phyloP scores from a whole-genome alignment of 2,797 vertebrate genomes.

The Ctenosaura bakeri region DNA sequence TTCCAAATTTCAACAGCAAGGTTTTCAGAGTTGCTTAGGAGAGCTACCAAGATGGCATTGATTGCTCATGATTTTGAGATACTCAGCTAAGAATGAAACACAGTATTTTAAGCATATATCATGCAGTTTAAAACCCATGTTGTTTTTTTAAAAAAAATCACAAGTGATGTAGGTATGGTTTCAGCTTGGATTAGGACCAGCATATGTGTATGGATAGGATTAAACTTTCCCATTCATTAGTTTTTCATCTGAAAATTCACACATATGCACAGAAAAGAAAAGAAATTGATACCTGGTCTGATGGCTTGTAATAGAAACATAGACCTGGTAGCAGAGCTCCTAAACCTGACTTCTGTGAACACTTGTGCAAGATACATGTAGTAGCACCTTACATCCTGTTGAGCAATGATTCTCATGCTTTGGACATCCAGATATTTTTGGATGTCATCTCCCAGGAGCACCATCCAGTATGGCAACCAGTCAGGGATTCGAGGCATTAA shows the following conservation, averaged over 20 bases:
- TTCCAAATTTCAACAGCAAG: no score
- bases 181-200: not conserved
- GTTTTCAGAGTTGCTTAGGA: no score
- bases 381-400: not conserved
- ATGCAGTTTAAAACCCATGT: not conserved
- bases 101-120: not conserved
- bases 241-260: not conserved
- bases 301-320: not conserved
- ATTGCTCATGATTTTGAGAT: not conserved
- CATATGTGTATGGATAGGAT: not conserved
- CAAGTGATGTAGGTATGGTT: not conserved
- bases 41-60: no score
- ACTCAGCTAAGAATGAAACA: not conserved
- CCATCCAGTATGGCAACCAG: no score
- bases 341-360: no score
- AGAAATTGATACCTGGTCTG: not conserved
- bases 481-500: no score
- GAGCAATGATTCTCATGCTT: not conserved
- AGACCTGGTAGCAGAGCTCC: not conserved
- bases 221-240: no score
- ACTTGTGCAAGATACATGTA: not conserved
- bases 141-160: not conserved
- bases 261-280: not conserved
- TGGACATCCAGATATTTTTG: not conserved
- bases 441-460: not conserved